Evolutionary conservation across 30 jellyfish, hydroid and myxozoan species (phyloP), one percentile per base, ranked within the genome.

Genomic region (Rhopilema esculentum): DNA sequence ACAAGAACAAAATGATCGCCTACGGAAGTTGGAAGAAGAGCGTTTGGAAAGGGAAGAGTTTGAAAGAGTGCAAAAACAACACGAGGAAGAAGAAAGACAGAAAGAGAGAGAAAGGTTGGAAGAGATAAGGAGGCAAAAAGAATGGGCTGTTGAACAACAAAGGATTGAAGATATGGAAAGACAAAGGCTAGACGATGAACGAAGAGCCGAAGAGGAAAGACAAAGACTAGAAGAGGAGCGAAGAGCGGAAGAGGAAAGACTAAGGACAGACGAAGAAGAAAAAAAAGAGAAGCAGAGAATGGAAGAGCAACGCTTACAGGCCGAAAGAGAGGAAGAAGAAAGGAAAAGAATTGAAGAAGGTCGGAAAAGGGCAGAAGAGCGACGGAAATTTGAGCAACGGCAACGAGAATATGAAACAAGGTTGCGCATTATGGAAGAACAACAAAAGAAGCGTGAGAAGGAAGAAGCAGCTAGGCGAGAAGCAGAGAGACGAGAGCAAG

Each of bases 351-450:
- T 7, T 8, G 85, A 76, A 72, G 91, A 77, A 73, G 89, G 61
- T 27, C 75, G 79, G 19, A 72, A 82, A 57, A 69, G 86, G 52
- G 84, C 50, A 16, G 85, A 78, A 31, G 83, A 74, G 88, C 62
- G 30, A 40, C 62, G 75, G 87, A 82, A 87, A 79, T 31, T 48
- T 81, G 96, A 84, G 71, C 95, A 72, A 49, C 70, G 95, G 69
- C 94, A 76, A 61, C 57, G 88, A 19, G 95, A 86, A 82, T 62
- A 86, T 30, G 94, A 83, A 48, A 85, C 76, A 69, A 51, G 80
- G 51, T 32, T 82, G 70, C 77, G 95, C 33, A 67, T 25, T 26
- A 75, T 50, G 80, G 90, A 65, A 65, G 86, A 83, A 64, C 78
- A 76, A 26, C 88, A 82, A 49, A 72, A 66, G 71, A 49, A 66